Conservation (phyloP, 2,113 vertebrate genomes). For the Megaceryle maxima region DNA sequence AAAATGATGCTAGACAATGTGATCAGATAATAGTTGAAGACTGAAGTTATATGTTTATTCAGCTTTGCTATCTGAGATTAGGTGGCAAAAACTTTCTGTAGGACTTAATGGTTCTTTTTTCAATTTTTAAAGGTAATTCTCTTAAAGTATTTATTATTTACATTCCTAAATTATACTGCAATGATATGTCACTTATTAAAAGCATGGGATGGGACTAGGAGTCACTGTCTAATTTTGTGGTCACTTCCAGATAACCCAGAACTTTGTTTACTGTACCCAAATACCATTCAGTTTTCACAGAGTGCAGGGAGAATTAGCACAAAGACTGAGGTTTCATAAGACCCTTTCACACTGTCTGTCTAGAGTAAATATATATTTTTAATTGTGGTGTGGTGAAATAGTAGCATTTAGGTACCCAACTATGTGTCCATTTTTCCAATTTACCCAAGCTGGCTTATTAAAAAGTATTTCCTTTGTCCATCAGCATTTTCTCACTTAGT, state of each 20-base stretch:
- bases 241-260: conserved; percentile 6
- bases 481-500: neutral
- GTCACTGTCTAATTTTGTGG: neutral
- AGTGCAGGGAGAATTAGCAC: neutral
- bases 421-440: neutral
- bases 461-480: neutral
- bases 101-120: conserved; percentile 17
- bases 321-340: neutral
- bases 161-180: neutral
- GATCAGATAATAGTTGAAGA: conserved; percentile 41
- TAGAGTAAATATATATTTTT: neutral
- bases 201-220: neutral
- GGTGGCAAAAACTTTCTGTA: conserved; percentile 21
- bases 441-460: neutral
- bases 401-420: neutral
- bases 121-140: conserved; percentile 15
- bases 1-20: conserved; percentile 5
- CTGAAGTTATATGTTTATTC: conserved; percentile 29
- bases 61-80: conserved; percentile 45
- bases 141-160: conserved; percentile 18
- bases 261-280: neutral
- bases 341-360: neutral
- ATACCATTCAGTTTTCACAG: neutral
- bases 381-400: neutral
- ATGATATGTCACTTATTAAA: neutral